Conservation (phyloP, 2,113 vertebrate genomes). For the Leucoraja erinaceus region DNA sequence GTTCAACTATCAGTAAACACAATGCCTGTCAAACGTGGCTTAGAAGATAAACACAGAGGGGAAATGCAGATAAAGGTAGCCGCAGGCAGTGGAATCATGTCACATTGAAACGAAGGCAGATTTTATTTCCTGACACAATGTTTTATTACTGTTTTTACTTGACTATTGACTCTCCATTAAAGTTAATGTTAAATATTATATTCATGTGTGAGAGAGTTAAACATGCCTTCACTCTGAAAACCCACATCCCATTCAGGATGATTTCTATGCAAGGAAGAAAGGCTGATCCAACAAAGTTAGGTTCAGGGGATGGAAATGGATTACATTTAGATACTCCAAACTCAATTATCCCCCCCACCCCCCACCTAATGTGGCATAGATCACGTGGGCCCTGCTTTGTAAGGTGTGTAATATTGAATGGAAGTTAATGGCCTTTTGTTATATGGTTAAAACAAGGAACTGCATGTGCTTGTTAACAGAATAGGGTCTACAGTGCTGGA, state of each 20-base stretch:
- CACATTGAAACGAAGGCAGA: constrained; percentile 6
- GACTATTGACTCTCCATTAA: neutral
- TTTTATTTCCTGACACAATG: constrained; percentile 30
- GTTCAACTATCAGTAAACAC: constrained; percentile 24
- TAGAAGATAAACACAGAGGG: constrained; percentile 37
- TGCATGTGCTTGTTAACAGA: no score
- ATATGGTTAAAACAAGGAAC: no score
- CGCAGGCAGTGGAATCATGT: constrained; percentile 7
- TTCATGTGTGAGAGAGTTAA: neutral
- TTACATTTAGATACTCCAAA: neutral
- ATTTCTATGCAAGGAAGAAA: no score
- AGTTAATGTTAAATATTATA: constrained; percentile 9
- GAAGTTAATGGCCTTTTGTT: no score
- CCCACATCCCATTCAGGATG: neutral
- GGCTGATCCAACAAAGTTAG: neutral
- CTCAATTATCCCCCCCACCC: neutral
- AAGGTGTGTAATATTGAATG: neutral
- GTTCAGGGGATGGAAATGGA: neutral
- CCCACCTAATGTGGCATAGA: neutral
- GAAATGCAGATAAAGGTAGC: neutral
- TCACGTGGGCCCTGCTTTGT: neutral
- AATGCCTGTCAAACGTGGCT: constrained; percentile 27
- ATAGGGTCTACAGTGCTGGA: no score
- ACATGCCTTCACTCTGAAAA: neutral
- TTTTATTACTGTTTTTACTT: constrained; percentile 22